phyloP scores from a whole-genome alignment of 2,797 vertebrate genomes.

The Menidia menidia region DNA sequence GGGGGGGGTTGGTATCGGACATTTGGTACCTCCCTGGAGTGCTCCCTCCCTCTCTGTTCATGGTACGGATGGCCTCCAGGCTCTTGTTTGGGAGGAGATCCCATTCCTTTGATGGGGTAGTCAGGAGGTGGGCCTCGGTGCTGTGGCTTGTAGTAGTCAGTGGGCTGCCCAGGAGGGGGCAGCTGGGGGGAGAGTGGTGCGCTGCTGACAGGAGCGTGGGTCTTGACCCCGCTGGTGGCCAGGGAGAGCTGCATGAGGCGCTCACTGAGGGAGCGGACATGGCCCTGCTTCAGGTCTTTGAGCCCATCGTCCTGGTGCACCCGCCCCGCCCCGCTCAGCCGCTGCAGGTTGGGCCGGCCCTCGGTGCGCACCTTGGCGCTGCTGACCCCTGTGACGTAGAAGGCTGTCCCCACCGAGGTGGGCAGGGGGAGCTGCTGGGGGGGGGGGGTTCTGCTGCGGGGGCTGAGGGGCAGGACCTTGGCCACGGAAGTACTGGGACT shows the following conservation, averaged over 20 bases:
- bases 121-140: constrained; percentile 95
- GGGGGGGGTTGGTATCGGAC: constrained; percentile 97
- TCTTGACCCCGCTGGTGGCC: constrained; percentile 95
- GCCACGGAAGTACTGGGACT: constrained; percentile 96
- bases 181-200: constrained; percentile 90
- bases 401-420: constrained; percentile 86
- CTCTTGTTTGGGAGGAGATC: constrained; percentile 89
- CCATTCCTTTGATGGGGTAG: constrained; percentile 92
- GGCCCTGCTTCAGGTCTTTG: constrained; percentile 97
- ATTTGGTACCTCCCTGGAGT: constrained; percentile 89
- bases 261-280: constrained; percentile 96
- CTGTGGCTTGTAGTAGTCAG: constrained; percentile 92
- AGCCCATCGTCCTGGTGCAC: constrained; percentile 97
- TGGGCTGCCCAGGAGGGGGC: constrained; percentile 83
- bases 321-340: constrained; percentile 88
- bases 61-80: constrained; percentile 87
- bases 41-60: constrained; percentile 89
- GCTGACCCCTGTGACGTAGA: constrained; percentile 93
- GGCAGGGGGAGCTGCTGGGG: constrained; percentile 74
- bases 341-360: constrained; percentile 91
- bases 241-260: constrained; percentile 97
- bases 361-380: constrained; percentile 89
- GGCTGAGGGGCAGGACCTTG: constrained; percentile 74
- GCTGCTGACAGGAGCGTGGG: constrained; percentile 92
- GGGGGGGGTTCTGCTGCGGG: constrained; percentile 76